phyloP scores from a whole-genome alignment of 2,797 vertebrate genomes.

The Diplodus puntazzo region DNA sequence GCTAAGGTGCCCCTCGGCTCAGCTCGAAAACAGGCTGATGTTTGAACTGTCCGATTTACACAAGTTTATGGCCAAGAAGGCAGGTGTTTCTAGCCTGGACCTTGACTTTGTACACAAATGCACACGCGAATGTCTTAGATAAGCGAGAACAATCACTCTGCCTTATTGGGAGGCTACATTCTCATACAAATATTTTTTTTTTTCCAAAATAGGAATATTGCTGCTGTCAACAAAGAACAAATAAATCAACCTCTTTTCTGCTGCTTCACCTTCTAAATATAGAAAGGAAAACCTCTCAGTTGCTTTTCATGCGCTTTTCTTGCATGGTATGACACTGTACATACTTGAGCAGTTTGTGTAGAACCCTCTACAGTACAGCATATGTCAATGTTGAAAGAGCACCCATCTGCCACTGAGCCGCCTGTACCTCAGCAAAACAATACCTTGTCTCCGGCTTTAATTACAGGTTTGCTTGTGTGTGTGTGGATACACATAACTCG shows the following conservation, averaged over 20 bases:
- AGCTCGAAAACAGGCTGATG: slow-evolving; percentile 82
- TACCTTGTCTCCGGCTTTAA: slow-evolving; percentile 85
- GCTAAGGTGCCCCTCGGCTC: slow-evolving; percentile 82
- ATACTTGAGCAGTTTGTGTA: slow-evolving; percentile 67
- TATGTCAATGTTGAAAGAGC: slow-evolving; percentile 86
- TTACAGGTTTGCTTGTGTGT: slow-evolving; percentile 88
- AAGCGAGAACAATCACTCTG: slow-evolving; percentile 51
- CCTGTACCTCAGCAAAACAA: slow-evolving; percentile 82
- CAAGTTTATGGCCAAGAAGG: slow-evolving; percentile 81
- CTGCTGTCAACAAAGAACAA: background rate
- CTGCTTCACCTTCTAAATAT: slow-evolving; percentile 21
- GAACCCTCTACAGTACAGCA: slow-evolving; percentile 81
- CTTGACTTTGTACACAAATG: slow-evolving; percentile 78
- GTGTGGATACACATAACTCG: slow-evolving; percentile 61
- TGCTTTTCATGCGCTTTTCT: slow-evolving; percentile 19
- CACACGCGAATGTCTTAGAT: slow-evolving; percentile 60
- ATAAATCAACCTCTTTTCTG: background rate
- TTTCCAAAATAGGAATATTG: slow-evolving; percentile 23
- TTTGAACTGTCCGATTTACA: slow-evolving; percentile 93
- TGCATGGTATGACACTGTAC: slow-evolving; percentile 47
- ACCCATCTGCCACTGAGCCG: slow-evolving; percentile 89
- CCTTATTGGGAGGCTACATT: slow-evolving; percentile 47
- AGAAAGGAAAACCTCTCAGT: slow-evolving; percentile 28
- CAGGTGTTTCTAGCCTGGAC: slow-evolving; percentile 89
- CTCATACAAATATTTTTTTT: slow-evolving; percentile 38